These are phyloP conservation scores for Diabrotica undecimpunctata DNA, from an alignment of 1,140 invertebrate species.

Conservation along the genomic window DNA sequence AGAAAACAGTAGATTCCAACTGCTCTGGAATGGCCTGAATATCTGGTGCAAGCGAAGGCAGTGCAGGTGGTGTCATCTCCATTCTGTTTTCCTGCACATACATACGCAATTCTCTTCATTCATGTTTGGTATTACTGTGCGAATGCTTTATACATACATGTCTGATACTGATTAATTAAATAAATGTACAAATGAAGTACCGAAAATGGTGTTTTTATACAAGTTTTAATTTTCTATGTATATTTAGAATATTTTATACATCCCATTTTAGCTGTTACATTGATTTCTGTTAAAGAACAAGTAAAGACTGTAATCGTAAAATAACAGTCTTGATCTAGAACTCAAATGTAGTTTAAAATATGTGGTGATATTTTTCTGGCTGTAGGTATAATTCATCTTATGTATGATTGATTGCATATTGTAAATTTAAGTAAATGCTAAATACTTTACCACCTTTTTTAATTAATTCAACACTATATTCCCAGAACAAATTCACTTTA, in stretches of 20 bases:
- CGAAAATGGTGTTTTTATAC: slow-evolving; percentile 50
- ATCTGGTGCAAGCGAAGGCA: slow-evolving; percentile 34
- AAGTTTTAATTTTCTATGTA: slow-evolving; percentile 48
- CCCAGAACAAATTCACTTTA: too few relatives aligned
- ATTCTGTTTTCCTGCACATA: slow-evolving; percentile 40
- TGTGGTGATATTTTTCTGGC: slow-evolving; percentile 51
- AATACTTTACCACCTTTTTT: slow-evolving; percentile 45
- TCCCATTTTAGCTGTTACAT: slow-evolving; percentile 47
- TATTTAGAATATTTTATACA: slow-evolving; percentile 48
- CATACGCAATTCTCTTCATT: slow-evolving; percentile 45
- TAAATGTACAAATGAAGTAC: slow-evolving; percentile 57
- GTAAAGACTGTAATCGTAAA: slow-evolving; percentile 41
- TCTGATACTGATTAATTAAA: slow-evolving; percentile 53
- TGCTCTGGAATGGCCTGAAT: slow-evolving; percentile 33
- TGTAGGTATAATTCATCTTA: slow-evolving; percentile 49
- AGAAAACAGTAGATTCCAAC: slow-evolving; percentile 25
- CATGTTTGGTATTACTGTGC: slow-evolving; percentile 55
- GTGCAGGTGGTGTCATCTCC: slow-evolving; percentile 21
- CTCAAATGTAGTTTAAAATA: slow-evolving; percentile 49
- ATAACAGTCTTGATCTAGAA: slow-evolving; percentile 43
- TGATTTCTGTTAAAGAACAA: slow-evolving; percentile 45
- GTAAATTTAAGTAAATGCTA: slow-evolving; percentile 49
- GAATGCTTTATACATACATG: slow-evolving; percentile 58
- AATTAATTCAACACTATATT: slow-evolving; percentile 21
- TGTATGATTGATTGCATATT: slow-evolving; percentile 50